phyloP scores from a whole-genome alignment of 2,888 invertebrate species.

The Xanthostigma xanthostigma region DNA sequence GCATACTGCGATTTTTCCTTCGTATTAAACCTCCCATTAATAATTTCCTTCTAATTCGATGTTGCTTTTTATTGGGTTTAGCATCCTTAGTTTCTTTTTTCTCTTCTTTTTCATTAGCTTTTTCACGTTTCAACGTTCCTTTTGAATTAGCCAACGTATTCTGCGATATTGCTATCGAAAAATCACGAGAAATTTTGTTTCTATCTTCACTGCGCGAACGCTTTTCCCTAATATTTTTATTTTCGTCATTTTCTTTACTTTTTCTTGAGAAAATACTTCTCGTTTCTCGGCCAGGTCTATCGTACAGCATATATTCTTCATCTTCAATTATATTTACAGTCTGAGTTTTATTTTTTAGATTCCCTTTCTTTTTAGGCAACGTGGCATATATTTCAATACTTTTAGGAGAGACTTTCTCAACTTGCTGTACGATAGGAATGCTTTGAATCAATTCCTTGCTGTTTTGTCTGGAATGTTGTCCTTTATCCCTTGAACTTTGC shows the following conservation, averaged over 20 bases:
- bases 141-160: slow-evolving; percentile 27
- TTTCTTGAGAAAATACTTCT: slow-evolving; percentile 52
- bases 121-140: slow-evolving; percentile 37
- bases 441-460: slow-evolving; percentile 38
- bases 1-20: slow-evolving; percentile 82
- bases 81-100: slow-evolving; percentile 49
- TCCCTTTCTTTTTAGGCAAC: slow-evolving; percentile 71
- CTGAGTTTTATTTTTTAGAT: slow-evolving; percentile 41
- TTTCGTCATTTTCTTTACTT: slow-evolving; percentile 47
- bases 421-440: slow-evolving; percentile 17
- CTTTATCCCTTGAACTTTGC: slow-evolving; percentile 53
- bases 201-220: slow-evolving; percentile 73
- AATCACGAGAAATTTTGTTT: slow-evolving; percentile 60
- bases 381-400: slow-evolving; percentile 86
- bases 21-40: slow-evolving; percentile 81
- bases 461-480: slow-evolving; percentile 45
- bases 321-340: slow-evolving; percentile 56
- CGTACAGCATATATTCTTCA: slow-evolving; percentile 48
- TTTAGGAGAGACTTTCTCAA: slow-evolving; percentile 31
- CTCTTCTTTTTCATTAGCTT: slow-evolving; percentile 40
- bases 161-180: slow-evolving; percentile 47
- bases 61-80: slow-evolving; percentile 73
- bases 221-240: slow-evolving; percentile 58
- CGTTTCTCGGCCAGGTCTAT: slow-evolving; percentile 51
- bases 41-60: slow-evolving; percentile 74